These are phyloP conservation scores for Dreissena polymorpha DNA, from an alignment of 1,140 invertebrate genomes.

Conservation along the genomic window DNA sequence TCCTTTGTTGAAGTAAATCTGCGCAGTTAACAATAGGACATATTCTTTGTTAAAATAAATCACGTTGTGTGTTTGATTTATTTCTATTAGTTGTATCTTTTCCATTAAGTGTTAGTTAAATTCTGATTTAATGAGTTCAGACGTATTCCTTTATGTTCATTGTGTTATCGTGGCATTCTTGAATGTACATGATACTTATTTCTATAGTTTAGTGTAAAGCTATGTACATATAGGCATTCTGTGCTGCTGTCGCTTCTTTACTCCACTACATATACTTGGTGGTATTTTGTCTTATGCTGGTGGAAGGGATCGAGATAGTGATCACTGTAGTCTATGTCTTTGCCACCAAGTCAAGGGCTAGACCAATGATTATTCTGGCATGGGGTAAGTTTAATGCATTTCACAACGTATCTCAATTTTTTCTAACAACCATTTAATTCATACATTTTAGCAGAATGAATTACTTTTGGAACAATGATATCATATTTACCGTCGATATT, in stretches of 20 bases:
- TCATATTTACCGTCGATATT: not conserved
- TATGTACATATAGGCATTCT: conserved; percentile 45
- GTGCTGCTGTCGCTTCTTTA: conserved; percentile 58
- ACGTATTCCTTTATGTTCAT: no score
- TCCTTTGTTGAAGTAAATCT: no score
- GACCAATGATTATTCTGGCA: conserved; percentile 28
- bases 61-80: no score
- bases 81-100: no score
- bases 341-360: conserved; percentile 29
- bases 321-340: conserved; percentile 55
- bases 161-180: no score
- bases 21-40: no score
- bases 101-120: no score
- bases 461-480: not conserved
- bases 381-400: conserved; percentile 52
- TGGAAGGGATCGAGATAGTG: conserved; percentile 61
- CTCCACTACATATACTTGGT: conserved; percentile 66
- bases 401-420: not conserved
- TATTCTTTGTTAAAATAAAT: no score
- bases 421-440: not conserved
- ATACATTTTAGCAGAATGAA: not conserved
- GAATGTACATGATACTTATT: no score
- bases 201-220: not conserved
- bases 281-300: conserved; percentile 67
- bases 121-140: no score